phyloP scores from a whole-genome alignment of 1,140 invertebrate genomes.

The Choristoneura fumiferana region DNA sequence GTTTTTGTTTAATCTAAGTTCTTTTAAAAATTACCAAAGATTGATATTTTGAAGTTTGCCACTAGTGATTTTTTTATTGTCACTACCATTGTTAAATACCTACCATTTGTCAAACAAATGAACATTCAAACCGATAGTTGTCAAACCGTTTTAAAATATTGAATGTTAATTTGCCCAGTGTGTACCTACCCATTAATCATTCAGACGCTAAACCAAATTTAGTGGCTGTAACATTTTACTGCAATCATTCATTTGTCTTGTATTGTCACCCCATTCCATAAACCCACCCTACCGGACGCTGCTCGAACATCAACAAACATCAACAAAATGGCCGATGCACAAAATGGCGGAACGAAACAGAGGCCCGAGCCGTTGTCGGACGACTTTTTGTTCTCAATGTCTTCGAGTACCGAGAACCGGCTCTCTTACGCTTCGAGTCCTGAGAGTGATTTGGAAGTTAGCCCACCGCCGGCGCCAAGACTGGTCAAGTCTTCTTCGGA shows the following conservation, averaged over 20 bases:
- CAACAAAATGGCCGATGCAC: slow-evolving; percentile 32
- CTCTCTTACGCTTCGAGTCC: slow-evolving; percentile 97
- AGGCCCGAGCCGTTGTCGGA: slow-evolving; percentile 90
- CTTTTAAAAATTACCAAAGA: not conserved
- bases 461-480: slow-evolving; percentile 85
- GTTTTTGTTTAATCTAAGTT: slow-evolving; percentile 1
- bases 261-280: slow-evolving; percentile 75
- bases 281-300: slow-evolving; percentile 63
- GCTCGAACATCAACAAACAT: too few relatives aligned
- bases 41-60: not conserved
- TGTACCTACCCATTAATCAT: slow-evolving; percentile 69
- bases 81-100: slow-evolving; percentile 58
- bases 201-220: slow-evolving; percentile 64
- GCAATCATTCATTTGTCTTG: slow-evolving; percentile 76
- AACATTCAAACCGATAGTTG: slow-evolving; percentile 45
- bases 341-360: slow-evolving; percentile 49
- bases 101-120: slow-evolving; percentile 37
- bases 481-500: slow-evolving; percentile 93
- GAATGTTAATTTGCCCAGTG: slow-evolving; percentile 46
- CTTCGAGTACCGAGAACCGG: slow-evolving; percentile 85
- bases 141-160: slow-evolving; percentile 29
- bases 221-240: slow-evolving; percentile 62
- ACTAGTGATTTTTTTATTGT: slow-evolving; percentile 4
- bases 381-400: slow-evolving; percentile 99
- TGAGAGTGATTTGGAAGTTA: slow-evolving; percentile 95